phyloP scores from a whole-genome alignment of 2,113 vertebrate species.

The Typhlomys cinereus region DNA sequence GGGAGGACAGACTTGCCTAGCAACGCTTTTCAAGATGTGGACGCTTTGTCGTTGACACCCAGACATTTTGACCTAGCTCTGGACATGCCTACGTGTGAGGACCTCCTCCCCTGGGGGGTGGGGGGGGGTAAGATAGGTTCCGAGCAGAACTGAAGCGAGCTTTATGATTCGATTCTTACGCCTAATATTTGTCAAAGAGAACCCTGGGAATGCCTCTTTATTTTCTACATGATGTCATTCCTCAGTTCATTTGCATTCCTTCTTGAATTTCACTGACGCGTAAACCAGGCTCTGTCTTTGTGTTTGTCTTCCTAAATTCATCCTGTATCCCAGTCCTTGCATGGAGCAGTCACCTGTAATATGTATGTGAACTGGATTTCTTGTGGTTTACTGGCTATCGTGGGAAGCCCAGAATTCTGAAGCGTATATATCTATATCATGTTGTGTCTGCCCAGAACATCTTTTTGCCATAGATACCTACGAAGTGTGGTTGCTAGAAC shows the following conservation, averaged over 20 bases:
- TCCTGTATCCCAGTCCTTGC: not conserved
- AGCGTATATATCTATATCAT: not conserved
- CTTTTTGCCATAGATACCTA: not conserved
- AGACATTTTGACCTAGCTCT: not conserved
- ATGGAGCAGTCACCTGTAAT: not conserved
- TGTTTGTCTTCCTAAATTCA: not conserved
- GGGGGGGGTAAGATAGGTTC: not conserved
- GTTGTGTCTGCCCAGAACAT: not conserved
- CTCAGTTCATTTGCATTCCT: not conserved
- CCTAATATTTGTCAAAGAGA: not conserved
- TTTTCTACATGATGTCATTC: not conserved
- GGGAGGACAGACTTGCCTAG: not conserved
- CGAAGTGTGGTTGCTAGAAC: not conserved
- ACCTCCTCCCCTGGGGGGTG: not conserved
- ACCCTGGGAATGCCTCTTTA: not conserved
- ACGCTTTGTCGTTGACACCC: not conserved
- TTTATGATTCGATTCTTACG: not conserved
- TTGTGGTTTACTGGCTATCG: not conserved
- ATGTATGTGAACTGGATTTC: not conserved
- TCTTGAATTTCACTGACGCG: constrained; percentile 11
- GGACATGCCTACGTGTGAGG: not conserved
- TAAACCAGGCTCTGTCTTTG: not conserved
- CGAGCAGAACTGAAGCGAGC: not conserved
- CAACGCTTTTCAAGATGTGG: rapidly evolving
- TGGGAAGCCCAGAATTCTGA: not conserved